A percentile compares a stretch with the other conserved stretches of the same genome.
phyloP scores from a whole-genome alignment of 2,113 vertebrate genomes.

The Etheostoma cragini region DNA sequence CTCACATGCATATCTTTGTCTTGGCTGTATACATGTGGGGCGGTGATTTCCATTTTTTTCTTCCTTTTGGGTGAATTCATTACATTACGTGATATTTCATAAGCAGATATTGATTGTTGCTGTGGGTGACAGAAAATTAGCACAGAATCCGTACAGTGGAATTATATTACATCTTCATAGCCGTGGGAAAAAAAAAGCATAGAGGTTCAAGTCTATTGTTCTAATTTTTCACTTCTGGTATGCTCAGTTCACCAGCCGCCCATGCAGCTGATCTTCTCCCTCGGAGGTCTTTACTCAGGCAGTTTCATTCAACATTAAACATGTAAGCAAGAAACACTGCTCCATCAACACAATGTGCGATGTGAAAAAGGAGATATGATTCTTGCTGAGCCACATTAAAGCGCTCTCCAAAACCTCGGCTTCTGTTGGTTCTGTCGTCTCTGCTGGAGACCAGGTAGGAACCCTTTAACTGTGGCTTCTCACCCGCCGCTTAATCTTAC shows the following conservation, averaged over 20 bases:
- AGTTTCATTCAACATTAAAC: conserved; percentile 45
- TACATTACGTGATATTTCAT: conserved; percentile 70
- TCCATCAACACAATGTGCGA: conserved; percentile 53
- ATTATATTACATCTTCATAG: conserved; percentile 25
- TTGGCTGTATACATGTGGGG: conserved; percentile 31
- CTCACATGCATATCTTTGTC: conserved; percentile 46
- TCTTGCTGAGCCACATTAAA: conserved; percentile 60
- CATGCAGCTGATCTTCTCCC: conserved; percentile 35
- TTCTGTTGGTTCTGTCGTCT: conserved; percentile 72
- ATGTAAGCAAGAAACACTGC: conserved; percentile 46
- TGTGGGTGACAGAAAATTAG: conserved; percentile 27
- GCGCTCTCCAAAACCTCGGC: conserved; percentile 53
- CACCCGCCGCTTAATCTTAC: conserved; percentile 84
- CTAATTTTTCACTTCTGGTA: conserved; percentile 26
- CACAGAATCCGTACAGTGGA: conserved; percentile 18
- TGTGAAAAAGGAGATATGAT: conserved; percentile 56
- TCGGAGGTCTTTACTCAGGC: conserved; percentile 58
- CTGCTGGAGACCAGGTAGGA: conserved; percentile 83
- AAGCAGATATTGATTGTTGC: conserved; percentile 63
- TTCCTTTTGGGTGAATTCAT: conserved; percentile 56
- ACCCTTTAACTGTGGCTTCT: conserved; percentile 77
- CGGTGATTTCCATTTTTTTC: conserved; percentile 26
- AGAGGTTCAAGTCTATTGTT: conserved; percentile 15
- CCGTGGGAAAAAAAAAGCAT: conserved; percentile 3
- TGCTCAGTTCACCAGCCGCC: conserved; percentile 39